Evolutionary conservation across 2,888 invertebrate genomes (phyloP), one percentile per base, ranked within the genome.

Genomic region (Timandra comae): DNA sequence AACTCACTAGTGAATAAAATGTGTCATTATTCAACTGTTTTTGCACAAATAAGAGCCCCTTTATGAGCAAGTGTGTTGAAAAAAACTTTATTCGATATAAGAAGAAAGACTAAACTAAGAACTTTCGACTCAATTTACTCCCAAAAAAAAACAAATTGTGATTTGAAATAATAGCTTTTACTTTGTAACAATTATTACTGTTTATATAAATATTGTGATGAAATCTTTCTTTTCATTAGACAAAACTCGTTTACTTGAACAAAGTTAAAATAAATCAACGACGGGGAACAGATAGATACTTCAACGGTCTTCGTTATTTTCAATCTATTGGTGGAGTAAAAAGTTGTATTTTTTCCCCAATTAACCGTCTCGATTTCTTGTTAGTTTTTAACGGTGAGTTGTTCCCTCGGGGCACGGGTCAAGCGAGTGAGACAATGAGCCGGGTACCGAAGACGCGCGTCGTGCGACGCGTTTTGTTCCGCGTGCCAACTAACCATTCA

Each of bases 381-480:
- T 67, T 60, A 57, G 69, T 70, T 78, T 76, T 77, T 69, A 56
- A 52, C 44, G 53, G 49, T 43, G 51, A 49, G 54, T 65, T 79
- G 80, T 78, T 79, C 77, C 60, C 64, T 50, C 61, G 63, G 81
- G 84, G 81, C 84, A 84, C 84, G 84, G 84, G 84, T 85, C 84
- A 84, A 72, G 62, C 72, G 62, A 65, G 67, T 77, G 82, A 84
- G 82, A 84, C 84, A 82, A 82, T 71, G 75, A 23, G 66, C 53
- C 68, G 48, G 67, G 35, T 30, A 37, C 29, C 27, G 30, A 10
- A 23, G 26, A 29, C 67, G 64, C 63, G 63, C 68, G 69, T 77
- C 77, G 76, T 77, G 77, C 62, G 51, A 42, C 46, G 52, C 63
- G 57, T 60, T 78, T 81, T 71, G 84, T 85, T 82, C 77, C 73